A percentile compares a stretch with the other conserved stretches of the same genome.
Conservation (phyloP, 2,113 vertebrate species). For the Sinocyclocheilus anophthalmus region DNA sequence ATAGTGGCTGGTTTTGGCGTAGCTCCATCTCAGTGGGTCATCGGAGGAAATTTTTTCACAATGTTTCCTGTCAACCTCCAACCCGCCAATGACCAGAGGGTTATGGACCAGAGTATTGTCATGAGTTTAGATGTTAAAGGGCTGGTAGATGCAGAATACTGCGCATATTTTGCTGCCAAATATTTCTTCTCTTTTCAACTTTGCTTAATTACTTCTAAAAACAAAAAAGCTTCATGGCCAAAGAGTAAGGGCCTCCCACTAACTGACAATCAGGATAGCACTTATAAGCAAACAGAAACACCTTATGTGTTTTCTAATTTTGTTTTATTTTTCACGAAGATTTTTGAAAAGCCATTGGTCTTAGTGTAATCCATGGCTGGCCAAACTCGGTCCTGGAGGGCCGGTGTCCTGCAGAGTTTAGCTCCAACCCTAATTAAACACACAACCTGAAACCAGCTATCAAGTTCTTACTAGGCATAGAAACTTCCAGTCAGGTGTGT, state of each 20-base stretch:
- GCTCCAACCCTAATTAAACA: too few relatives aligned
- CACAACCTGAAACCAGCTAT: too few relatives aligned
- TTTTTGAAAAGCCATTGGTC: constrained; percentile 47
- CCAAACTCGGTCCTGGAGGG: too few relatives aligned
- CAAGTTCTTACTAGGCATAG: too few relatives aligned
- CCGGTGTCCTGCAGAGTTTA: too few relatives aligned
- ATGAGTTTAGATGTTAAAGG: constrained; percentile 31
- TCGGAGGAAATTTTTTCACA: background rate
- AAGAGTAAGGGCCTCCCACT: background rate
- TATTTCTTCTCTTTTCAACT: constrained; percentile 17
- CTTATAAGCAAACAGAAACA: background rate
- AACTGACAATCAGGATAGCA: constrained; percentile 50
- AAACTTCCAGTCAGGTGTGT: too few relatives aligned
- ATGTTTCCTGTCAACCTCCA: constrained; percentile 8
- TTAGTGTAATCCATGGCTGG: background rate
- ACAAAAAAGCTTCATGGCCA: constrained; percentile 23
- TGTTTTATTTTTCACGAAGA: constrained; percentile 43
- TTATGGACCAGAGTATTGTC: constrained; percentile 33
- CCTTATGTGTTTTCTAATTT: constrained; percentile 51
- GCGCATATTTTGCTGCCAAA: constrained; percentile 38
- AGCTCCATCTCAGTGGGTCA: background rate
- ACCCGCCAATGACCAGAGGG: constrained; percentile 20
- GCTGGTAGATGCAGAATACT: constrained; percentile 22
- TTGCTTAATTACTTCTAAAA: constrained; percentile 46
- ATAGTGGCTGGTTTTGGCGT: background rate